Base-by-base conservation (phyloP, 2,888 invertebrate species). In the Caradrina kadenii region DNA sequence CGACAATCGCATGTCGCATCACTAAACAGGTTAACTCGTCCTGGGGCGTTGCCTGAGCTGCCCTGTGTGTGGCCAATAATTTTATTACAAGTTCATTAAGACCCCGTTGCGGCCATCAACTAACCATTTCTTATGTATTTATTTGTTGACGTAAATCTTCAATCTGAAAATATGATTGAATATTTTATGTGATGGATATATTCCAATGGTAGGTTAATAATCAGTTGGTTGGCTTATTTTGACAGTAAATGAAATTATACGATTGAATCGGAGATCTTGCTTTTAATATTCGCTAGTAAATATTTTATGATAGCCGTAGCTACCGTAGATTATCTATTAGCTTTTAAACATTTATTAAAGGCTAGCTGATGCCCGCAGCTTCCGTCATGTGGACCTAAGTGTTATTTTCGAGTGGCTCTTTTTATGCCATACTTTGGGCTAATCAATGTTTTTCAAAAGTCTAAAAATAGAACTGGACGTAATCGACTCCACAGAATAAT, bases 31-130 rank as follows among this genome's bases (percentile, higher is more conserved):
- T 94, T 93, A 94, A 94, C 93, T 93, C 92, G 90, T 91, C 91
- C 88, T 89, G 90, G 94, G 95, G 94, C 94, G 94, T 93, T 91
- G 93, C 91, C 93, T 92, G 89, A 87, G 88, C 90, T 90, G 91
- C 94, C 90, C 94, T 91, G 93, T 94, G 92, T 94, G 94, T 93
- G 93, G 94, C 94, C 94, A 96, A 95, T 96, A 95, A 95, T 94
- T 95, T 94, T 94, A 95, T 95, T 95, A 95, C 94, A 92, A 93
- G 93, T 95, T 95, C 94, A 95, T 95, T 95, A 95, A 92, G 93
- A 93, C 88, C 89, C 89, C 88, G 88, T 90, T 90, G 91, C 87
- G 91, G 88, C 80, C 87, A 86, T 89, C 88, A 88, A 88, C 87
- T 90, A 84, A 84, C 86, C 83, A 87, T 89, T 88, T 82, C 86